phyloP scores from a whole-genome alignment of 92 coral and sea anemone genomes.

The Porites rus region DNA sequence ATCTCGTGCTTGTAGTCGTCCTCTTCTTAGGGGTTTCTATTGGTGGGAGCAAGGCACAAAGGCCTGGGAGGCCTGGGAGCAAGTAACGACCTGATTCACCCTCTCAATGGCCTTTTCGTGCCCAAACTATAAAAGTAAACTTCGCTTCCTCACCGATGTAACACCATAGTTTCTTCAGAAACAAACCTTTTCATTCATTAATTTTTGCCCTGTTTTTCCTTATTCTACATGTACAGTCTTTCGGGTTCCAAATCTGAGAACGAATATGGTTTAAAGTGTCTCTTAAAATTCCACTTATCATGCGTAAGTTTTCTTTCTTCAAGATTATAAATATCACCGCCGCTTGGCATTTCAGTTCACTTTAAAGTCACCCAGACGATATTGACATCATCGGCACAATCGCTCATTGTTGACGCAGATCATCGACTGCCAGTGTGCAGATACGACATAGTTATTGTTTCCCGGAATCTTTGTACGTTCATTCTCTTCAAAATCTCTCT shows the following conservation, averaged over 20 bases:
- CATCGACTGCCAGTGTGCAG: not conserved
- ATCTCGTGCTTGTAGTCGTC: too few relatives aligned
- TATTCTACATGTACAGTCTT: not conserved
- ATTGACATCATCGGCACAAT: not conserved
- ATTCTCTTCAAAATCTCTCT: constrained; percentile 74
- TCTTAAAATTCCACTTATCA: not conserved
- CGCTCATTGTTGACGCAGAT: not conserved
- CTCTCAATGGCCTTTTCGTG: too few relatives aligned
- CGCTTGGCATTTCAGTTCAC: not conserved
- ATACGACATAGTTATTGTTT: not conserved
- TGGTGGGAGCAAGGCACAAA: too few relatives aligned
- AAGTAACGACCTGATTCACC: too few relatives aligned
- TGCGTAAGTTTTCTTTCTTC: not conserved
- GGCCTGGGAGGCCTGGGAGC: too few relatives aligned
- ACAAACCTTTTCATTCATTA: not conserved
- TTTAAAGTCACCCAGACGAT: too few relatives aligned
- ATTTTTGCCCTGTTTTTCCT: not conserved
- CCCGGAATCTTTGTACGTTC: not conserved
- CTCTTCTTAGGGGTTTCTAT: too few relatives aligned
- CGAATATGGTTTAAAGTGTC: not conserved
- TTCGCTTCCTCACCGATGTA: not conserved
- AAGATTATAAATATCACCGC: not conserved
- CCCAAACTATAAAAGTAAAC: not conserved
- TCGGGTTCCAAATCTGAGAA: not conserved
- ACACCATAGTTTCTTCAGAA: not conserved